Conservation (phyloP, 1,140 invertebrate genomes). For the Geopemphigus sp. region DNA sequence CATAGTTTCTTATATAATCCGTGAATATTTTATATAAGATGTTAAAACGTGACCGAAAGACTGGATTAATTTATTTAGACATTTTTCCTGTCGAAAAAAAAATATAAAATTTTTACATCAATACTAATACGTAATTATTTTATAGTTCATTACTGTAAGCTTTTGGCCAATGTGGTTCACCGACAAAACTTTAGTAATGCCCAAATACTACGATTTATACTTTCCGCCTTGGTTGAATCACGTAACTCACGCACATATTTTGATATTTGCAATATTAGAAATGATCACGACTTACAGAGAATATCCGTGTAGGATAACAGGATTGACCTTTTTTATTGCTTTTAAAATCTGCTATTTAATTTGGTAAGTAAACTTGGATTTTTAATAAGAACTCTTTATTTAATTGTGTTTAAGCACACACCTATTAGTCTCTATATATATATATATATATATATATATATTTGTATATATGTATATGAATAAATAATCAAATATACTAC, state of each 20-base stretch:
- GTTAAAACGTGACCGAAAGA: too few relatives aligned
- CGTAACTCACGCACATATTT: constrained; percentile 77
- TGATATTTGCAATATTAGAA: constrained; percentile 70
- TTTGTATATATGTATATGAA: too few relatives aligned
- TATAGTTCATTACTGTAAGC: constrained; percentile 77
- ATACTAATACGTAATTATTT: background rate
- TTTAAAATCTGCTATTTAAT: constrained; percentile 69
- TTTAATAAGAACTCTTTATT: background rate
- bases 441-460: too few relatives aligned
- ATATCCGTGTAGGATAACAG: constrained; percentile 66
- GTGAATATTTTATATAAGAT: too few relatives aligned
- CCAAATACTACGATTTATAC: constrained; percentile 71
- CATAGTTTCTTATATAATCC: too few relatives aligned
- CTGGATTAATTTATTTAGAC: too few relatives aligned
- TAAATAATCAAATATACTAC: too few relatives aligned
- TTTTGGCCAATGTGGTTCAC: constrained; percentile 84
- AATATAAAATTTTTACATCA: too few relatives aligned
- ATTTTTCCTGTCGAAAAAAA: too few relatives aligned
- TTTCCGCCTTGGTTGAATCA: constrained; percentile 88
- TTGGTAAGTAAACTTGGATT: constrained; percentile 59
- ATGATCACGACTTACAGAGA: constrained; percentile 68
- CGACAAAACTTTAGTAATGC: constrained; percentile 82
- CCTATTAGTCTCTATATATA: too few relatives aligned
- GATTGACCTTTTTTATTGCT: constrained; percentile 61
- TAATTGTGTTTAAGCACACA: too few relatives aligned